phyloP scores from a whole-genome alignment of 2,797 vertebrate species.

The Syngnathus rostellatus region DNA sequence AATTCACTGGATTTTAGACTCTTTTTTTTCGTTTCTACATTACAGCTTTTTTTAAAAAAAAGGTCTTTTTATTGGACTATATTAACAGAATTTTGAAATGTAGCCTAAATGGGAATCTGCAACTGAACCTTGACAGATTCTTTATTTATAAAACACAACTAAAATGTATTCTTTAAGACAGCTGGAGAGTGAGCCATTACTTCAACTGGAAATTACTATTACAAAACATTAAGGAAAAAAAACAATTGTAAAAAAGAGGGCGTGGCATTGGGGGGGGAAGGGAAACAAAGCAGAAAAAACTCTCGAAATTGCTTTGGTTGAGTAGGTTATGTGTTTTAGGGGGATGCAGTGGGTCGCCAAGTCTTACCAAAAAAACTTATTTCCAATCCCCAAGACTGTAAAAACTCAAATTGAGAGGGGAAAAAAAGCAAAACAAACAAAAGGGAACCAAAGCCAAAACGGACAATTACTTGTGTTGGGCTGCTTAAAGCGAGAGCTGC shows the following conservation, averaged over 20 bases:
- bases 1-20: constrained; percentile 64
- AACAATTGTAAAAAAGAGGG: constrained; percentile 69
- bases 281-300: constrained; percentile 58
- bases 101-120: constrained; percentile 99
- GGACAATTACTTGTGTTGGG: constrained; percentile 99
- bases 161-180: constrained; percentile 66
- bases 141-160: constrained; percentile 68
- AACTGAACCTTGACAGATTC: constrained; percentile 85
- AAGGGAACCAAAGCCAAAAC: constrained; percentile 72
- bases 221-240: constrained; percentile 65
- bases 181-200: constrained; percentile 58
- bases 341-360: constrained; percentile 36
- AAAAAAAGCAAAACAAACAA: constrained; percentile 80
- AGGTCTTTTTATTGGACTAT: constrained; percentile 64
- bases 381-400: constrained; percentile 60
- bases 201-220: constrained; percentile 53
- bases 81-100: constrained; percentile 99
- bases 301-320: constrained; percentile 55
- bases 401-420: constrained; percentile 75
- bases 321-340: constrained; percentile 21
- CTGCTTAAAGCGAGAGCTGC: constrained; percentile 94
- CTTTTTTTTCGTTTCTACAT: constrained; percentile 56
- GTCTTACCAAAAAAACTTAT: constrained; percentile 43
- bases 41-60: constrained; percentile 63
- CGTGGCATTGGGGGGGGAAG: constrained; percentile 48